Evolutionary conservation across 2,888 invertebrate species (phyloP).

Genomic region (Heliothis peltigera): DNA sequence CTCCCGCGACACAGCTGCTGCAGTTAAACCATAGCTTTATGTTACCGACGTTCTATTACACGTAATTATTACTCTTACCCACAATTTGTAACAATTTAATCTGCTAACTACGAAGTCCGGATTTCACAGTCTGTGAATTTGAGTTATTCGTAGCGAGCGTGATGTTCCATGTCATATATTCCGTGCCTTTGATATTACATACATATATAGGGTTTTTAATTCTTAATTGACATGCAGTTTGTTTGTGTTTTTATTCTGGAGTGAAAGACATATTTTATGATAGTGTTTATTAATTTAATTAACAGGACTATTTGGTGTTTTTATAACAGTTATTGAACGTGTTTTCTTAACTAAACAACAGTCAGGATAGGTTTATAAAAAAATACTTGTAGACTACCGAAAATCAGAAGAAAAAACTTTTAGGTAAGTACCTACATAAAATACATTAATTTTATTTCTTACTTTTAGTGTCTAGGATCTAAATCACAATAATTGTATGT

Average conservation of each 20-base stretch:
- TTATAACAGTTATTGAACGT: no score
- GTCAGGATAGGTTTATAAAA: no score
- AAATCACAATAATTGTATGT: no score
- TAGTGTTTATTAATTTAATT: background rate
- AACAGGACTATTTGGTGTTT: background rate
- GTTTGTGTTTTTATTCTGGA: conserved; percentile 6
- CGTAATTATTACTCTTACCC: conserved; percentile 75
- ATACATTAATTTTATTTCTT: no score
- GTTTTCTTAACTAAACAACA: no score
- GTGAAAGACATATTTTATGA: background rate
- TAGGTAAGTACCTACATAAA: no score
- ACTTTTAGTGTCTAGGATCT: no score
- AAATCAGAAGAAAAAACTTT: no score
- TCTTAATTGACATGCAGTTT: conserved; percentile 3
- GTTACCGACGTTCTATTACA: conserved; percentile 71
- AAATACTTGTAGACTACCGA: no score
- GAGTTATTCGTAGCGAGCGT: conserved; percentile 13
- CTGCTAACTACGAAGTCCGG: conserved; percentile 36
- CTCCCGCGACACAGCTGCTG: conserved; percentile 78
- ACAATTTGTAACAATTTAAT: conserved; percentile 73
- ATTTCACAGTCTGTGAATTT: conserved; percentile 44
- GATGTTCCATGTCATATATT: conserved; percentile 3
- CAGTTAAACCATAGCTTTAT: conserved; percentile 80
- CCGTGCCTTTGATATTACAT: background rate
- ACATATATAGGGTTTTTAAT: background rate